Conservation (phyloP, 2,797 vertebrate genomes). For the Sebastes reedi region DNA sequence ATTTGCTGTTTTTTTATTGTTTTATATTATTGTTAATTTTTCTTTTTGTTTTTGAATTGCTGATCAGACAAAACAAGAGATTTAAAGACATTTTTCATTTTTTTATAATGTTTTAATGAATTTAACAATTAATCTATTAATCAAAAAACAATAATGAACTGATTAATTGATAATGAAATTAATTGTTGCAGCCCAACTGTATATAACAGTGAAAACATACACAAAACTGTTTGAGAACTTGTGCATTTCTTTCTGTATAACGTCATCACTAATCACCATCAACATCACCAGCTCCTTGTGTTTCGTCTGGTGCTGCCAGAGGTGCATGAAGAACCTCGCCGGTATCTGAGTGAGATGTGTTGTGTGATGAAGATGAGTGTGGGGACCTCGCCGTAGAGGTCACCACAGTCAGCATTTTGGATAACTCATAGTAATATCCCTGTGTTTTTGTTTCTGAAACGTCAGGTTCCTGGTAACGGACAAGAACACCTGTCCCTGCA, state of each 20-base stretch:
- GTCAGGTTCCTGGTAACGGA: conserved; percentile 90
- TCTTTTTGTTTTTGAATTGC: background rate
- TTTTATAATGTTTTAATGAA: background rate
- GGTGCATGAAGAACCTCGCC: conserved; percentile 56
- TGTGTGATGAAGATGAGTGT: background rate
- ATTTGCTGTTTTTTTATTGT: background rate
- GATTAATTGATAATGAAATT: background rate
- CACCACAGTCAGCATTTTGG: background rate
- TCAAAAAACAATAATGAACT: background rate
- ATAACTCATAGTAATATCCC: background rate
- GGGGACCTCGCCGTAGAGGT: background rate
- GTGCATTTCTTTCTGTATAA: conserved; percentile 22
- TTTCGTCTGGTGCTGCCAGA: conserved; percentile 44
- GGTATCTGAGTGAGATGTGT: conserved; percentile 2
- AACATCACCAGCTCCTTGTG: conserved; percentile 38
- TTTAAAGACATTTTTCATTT: background rate
- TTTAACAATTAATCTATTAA: background rate
- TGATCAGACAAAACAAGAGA: background rate
- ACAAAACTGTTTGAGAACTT: background rate
- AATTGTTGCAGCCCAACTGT: background rate
- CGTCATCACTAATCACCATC: conserved; percentile 41
- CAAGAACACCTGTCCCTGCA: conserved; percentile 94
- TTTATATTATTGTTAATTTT: background rate
- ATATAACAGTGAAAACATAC: background rate
- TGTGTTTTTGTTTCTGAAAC: conserved; percentile 14